Conservation (phyloP, 2,113 vertebrate genomes). For the Thomomys bottae region DNA sequence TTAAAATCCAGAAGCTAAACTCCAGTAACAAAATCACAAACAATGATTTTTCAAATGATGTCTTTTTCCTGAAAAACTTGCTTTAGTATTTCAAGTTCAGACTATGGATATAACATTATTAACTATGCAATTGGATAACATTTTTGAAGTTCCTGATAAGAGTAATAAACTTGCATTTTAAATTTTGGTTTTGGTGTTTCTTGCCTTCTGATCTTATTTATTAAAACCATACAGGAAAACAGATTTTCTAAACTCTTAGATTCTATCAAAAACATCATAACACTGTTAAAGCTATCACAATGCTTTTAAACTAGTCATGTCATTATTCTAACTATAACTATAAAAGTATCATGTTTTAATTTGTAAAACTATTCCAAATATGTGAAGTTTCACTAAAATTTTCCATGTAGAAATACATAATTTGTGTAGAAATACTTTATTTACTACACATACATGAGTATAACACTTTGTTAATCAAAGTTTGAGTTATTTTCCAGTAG, state of each 20-base stretch:
- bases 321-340: neutral
- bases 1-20: conserved; percentile 1
- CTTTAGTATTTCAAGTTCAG: neutral
- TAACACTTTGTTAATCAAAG: conserved; percentile 14
- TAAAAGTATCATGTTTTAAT: conserved; percentile 45
- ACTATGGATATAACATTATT: neutral
- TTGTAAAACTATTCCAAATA: conserved; percentile 3
- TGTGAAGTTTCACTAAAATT: neutral
- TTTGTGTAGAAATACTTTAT: neutral
- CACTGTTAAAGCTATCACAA: conserved; percentile 3
- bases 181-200: neutral
- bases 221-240: neutral
- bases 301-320: neutral
- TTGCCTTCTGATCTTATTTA: neutral
- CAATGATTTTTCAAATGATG: conserved; percentile 14
- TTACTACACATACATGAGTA: neutral
- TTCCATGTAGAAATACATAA: neutral
- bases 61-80: neutral
- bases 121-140: neutral
- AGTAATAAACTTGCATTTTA: conserved; percentile 10
- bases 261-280: neutral
- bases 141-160: neutral
- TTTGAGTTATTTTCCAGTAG: conserved; percentile 26
- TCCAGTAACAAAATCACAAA: neutral
- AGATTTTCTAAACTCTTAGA: neutral